Conservation (phyloP, 2,113 vertebrate genomes). For the human region GRCh38 chr22:44094001-44094500, state of each 20-base stretch:
- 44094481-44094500: too few species aligned
- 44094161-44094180: neutral
- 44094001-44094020: constrained; percentile 94
- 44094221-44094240: too few species aligned
- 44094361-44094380: accelerated
- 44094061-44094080: accelerated
- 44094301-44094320: accelerated
- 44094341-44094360: neutral
- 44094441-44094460: neutral
- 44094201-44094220: neutral
- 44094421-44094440: too few species aligned
- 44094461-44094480: too few species aligned
- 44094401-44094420: accelerated
- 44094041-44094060: accelerated
- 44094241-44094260: neutral
- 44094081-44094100: accelerated
- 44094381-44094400: accelerated
- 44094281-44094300: accelerated
- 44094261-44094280: accelerated
- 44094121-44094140: accelerated
- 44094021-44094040: accelerated
- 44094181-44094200: too few species aligned
- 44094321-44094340: neutral
- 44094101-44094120: accelerated
- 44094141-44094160: neutral